A percentile compares a stretch with the other conserved stretches of the same genome.
Conservation (phyloP, 92 coral and sea anemone genomes). For the Porites cylindrica region DNA sequence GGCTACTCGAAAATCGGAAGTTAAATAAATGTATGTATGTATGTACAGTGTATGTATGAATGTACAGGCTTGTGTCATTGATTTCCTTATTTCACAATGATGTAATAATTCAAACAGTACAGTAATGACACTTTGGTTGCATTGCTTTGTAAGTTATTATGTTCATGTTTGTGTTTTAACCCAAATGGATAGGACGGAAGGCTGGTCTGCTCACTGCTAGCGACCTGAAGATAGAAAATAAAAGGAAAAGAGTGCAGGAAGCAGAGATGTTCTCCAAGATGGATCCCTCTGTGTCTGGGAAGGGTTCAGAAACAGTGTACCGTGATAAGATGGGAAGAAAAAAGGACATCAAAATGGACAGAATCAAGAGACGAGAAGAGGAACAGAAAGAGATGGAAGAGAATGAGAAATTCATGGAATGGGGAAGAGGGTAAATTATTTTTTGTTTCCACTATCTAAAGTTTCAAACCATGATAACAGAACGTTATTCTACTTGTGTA, state of each 20-base stretch:
- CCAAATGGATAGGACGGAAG: slow-evolving; percentile 58
- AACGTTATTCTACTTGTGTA: too few relatives aligned
- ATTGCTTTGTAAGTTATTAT: too few relatives aligned
- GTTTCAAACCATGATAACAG: too few relatives aligned
- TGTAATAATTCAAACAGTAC: too few relatives aligned
- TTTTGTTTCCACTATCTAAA: neutral
- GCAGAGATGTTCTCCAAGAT: slow-evolving; percentile 81
- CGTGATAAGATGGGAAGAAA: slow-evolving; percentile 89
- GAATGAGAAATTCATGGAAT: slow-evolving; percentile 88
- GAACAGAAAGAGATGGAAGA: slow-evolving; percentile 84
- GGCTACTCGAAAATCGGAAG: too few relatives aligned
- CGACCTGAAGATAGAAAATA: slow-evolving; percentile 81
- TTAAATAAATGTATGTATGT: too few relatives aligned
- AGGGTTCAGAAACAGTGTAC: slow-evolving; percentile 90
- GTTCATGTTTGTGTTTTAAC: neutral
- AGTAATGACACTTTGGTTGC: too few relatives aligned
- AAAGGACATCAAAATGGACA: too few relatives aligned
- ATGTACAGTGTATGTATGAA: too few relatives aligned
- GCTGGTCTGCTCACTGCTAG: slow-evolving; percentile 91
- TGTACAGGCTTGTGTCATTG: too few relatives aligned
- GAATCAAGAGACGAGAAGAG: slow-evolving; percentile 83
- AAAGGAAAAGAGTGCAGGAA: slow-evolving; percentile 70
- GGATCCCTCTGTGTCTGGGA: slow-evolving; percentile 78
- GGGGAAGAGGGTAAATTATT: slow-evolving; percentile 93
- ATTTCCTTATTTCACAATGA: too few relatives aligned